Conservation (phyloP, 2,888 invertebrate species). For the Hyalella azteca region DNA sequence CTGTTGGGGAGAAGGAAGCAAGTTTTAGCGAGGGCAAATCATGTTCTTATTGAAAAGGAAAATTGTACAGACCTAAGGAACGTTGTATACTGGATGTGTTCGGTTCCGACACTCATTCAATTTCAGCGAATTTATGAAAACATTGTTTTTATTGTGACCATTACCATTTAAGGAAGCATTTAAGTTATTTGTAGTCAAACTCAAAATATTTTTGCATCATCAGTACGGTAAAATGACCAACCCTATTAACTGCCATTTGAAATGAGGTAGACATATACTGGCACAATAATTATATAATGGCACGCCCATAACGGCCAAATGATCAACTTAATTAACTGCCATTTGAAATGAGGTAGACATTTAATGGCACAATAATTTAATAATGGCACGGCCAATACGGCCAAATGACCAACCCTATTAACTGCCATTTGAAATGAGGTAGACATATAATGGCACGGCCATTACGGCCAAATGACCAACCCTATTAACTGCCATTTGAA, state of each 20-base stretch:
- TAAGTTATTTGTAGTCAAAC: not conserved
- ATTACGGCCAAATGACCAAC: slow-evolving; percentile 44
- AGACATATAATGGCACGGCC: not conserved
- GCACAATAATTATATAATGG: no score
- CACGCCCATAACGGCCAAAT: not conserved
- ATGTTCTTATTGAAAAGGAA: no score
- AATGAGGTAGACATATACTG: not conserved
- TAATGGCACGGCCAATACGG: not conserved
- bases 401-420: not conserved
- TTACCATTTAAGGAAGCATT: no score
- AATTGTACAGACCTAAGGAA: no score
- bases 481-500: slow-evolving; percentile 75
- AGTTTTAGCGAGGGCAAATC: no score
- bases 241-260: not conserved
- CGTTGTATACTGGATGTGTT: no score
- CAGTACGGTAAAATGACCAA: not conserved
- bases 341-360: not conserved
- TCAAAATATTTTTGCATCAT: not conserved
- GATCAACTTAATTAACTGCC: not conserved
- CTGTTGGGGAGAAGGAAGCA: slow-evolving; percentile 73
- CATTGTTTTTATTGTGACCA: no score
- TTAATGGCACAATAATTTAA: not conserved
- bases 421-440: not conserved
- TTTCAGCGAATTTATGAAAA: no score
- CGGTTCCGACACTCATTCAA: no score